Base-by-base conservation (phyloP, 2,113 vertebrate genomes). In the Anser brachyrhynchus region DNA sequence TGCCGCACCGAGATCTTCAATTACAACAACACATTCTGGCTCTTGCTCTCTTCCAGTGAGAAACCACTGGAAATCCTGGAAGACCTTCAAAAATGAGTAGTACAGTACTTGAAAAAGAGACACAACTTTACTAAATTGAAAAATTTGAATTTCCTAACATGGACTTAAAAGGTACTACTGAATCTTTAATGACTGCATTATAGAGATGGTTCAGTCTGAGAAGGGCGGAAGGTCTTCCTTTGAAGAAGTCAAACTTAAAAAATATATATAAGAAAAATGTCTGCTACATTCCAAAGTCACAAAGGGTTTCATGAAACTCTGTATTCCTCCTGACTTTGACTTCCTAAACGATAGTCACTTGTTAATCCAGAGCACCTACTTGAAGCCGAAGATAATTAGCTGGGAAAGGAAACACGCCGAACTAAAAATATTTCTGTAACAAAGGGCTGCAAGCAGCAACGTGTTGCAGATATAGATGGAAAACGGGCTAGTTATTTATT, bases 261-360 rank as follows among this genome's bases (percentile, higher is more conserved):
- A 66, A 44, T 23, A 37, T 59, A 85, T 80, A 62, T 15, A 89
- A 88, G 82, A 90, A 96, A 92, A 91, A 71, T 10, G 52, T 77
- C 96, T 95, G 88, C 92, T 92, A 89, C 94, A 82, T 96, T 96
- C 87, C 97, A 97, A 98, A 98, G 98, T 98, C 97, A 92, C 69
- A 41, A 71, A 89, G 57, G 80, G 90, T 79, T 88, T 87, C 84
- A 41, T 33, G 69, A 88, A 96, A 77, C 64, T 35, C 76, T 57
- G 62, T 21, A 66, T 93, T 91, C 84, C 94, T 95, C 96, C 93
- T 16, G 12, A 77, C 93, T 97, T 87, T 28, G 49, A 89, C 89
- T 97, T 92, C 89, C 93, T 73, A 66, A 94, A 66, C 71, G 95
- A 89, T 26, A 97, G 93, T 82, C 82, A 67, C 96, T 91, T 41